Base-by-base conservation (phyloP, 2,888 invertebrate genomes). In the Callinectes sapidus region DNA sequence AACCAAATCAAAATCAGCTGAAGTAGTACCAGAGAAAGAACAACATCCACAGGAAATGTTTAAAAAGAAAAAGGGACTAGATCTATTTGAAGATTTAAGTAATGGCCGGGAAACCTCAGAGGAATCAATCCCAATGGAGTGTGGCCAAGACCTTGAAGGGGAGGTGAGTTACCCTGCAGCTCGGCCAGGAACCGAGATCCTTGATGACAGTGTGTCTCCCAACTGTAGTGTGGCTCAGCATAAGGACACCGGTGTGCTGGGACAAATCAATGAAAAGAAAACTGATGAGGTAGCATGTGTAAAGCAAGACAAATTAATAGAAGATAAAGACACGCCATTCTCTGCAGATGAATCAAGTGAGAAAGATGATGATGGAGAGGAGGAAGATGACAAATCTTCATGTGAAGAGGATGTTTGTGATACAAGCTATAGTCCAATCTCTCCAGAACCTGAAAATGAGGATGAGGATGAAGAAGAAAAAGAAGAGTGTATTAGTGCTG, bases 91-190 rank as follows among this genome's bases (percentile, higher is more conserved):
- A 16, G 81, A 81, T 35, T 81, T n/a, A 32, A 23, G 14, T 81
- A 35, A 81, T 14, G 35, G 5, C 14, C 35, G 35, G 18, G 35
- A 81, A 35, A 81, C 81, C 32, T 35, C 81, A 5, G 81, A 81
- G 35, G 81, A 81, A 81, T 81, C 81, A 2, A 81, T 28, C 35
- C 81, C 32, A 14, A 81, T 81, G 81, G 81, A 81, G n/a, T 81
- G 81, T 81, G 81, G 35, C 32, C 81, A 81, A 81, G 35, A 32
- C 81, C 81, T 81, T 0, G 35, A 35, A 1, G 81, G 35, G 35
- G 81, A 81, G 35, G 81, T 81, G 35, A 81, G 35, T 35, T 81
- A 81, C 81, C 81, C 81, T 16, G 35, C 35, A 13, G 35, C 35
- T 6, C 32, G 81, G 13, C 81, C 35, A 81, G 81, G 81, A 13